Evolutionary conservation across 2,113 vertebrate species (phyloP).

Genomic region (Thinocorus orbignyianus): DNA sequence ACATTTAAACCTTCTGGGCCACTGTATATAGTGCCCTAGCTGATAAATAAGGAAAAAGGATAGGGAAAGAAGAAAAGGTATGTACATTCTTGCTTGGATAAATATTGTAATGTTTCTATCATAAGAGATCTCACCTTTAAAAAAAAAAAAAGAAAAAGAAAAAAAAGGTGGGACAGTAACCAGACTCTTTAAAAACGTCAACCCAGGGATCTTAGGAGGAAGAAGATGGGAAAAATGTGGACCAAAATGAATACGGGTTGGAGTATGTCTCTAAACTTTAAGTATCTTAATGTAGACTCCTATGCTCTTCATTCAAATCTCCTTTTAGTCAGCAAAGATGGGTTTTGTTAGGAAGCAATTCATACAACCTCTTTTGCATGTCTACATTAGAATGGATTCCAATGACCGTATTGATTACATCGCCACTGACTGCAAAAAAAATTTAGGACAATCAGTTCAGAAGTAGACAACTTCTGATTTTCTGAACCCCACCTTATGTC

Average conservation of each 20-base stretch:
- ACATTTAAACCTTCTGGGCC: neutral
- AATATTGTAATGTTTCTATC: neutral
- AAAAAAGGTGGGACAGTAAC: neutral
- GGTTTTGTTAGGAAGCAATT: neutral
- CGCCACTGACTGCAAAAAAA: neutral
- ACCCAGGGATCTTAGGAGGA: neutral
- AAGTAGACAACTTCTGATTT: neutral
- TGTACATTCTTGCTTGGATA: neutral
- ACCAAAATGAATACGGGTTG: neutral
- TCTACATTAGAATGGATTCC: neutral
- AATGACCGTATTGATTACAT: neutral
- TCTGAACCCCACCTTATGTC: neutral
- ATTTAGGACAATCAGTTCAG: neutral
- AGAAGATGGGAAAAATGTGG: neutral
- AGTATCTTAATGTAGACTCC: neutral
- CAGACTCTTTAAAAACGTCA: neutral
- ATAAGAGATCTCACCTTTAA: neutral
- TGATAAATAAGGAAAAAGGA: neutral
- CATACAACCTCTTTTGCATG: neutral
- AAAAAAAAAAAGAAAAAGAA: neutral
- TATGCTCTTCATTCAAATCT: neutral
- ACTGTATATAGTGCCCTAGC: rapidly evolving
- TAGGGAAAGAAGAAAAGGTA: neutral
- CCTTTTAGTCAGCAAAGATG: neutral
- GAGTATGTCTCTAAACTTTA: neutral